Evolutionary conservation across 2,888 invertebrate species (phyloP), one percentile per base, ranked within the genome.

Genomic region (Drosophila macrothrix): DNA sequence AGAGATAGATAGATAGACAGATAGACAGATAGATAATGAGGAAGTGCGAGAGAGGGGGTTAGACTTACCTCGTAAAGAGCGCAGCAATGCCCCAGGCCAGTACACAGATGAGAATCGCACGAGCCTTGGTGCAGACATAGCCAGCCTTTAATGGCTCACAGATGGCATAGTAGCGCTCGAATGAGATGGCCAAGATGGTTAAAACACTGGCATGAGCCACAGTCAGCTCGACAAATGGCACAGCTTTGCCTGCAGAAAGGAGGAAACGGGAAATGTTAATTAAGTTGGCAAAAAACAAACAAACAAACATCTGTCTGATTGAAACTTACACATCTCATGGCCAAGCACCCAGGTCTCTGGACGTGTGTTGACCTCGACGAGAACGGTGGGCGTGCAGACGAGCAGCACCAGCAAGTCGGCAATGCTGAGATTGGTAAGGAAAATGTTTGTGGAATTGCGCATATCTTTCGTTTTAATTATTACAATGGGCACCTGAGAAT

Each of bases 261-360:
- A 62, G 33, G 28, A 55, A 43, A 49, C 41, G 39, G 41, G 39
- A 72, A 72, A 63, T 66, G 84, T 67, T 84, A 88, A 84, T 83
- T 88, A 71, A 68, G 62, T 58, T 50, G 68, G 53, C 49, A 59
- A 61, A 62, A 31, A 61, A 4, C 46, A 46, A 58, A 60, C 62
- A 71, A 61, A 61, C 53, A 58, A n/a, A 61, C 25, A 50, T 12
- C 25, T 62, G 55, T 43, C 29, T 43, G 54, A 22, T 49, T 54
- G 55, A 16, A 29, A 98, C 98, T 98, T 94, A 99, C 98, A 99
- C 95, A 98, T 96, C 92, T 96, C 96, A 91, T 96, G 96, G 53
- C 98, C 98, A 62, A 99, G 95, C 78, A 97, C 96, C 98, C 98
- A 99, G 3, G 97, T 96, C 93, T 98, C 97, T 19, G 98, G 98